Conservation (phyloP, 1,140 invertebrate species). For the Cydia strobilella region DNA sequence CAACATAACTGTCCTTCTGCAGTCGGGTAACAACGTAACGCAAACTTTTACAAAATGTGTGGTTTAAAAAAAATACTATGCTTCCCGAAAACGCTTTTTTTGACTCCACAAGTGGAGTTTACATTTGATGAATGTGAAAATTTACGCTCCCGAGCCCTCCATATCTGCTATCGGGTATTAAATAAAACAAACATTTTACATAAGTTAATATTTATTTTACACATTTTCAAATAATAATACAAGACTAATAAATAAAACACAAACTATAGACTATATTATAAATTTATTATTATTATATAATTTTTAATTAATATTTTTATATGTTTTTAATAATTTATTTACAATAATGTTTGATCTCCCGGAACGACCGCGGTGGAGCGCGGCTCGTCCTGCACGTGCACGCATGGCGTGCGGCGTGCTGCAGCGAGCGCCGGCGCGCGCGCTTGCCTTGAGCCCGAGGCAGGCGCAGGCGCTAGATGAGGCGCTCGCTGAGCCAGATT, state of each 20-base stretch:
- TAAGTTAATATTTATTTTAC: constrained; percentile 60
- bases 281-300: constrained; percentile 66
- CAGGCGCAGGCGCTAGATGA: constrained; percentile 84
- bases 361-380: constrained; percentile 73
- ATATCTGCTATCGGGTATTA: neutral
- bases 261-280: constrained; percentile 56
- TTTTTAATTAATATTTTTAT: constrained; percentile 68
- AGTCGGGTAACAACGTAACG: too few species aligned
- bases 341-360: constrained; percentile 42
- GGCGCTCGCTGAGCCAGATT: constrained; percentile 85
- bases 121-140: too few species aligned
- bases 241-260: constrained; percentile 68
- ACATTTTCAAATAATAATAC: constrained; percentile 46
- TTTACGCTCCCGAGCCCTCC: neutral
- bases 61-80: too few species aligned
- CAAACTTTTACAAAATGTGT: too few species aligned
- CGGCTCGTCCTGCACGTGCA: constrained; percentile 75
- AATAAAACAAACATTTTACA: constrained; percentile 51
- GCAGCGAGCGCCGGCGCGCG: constrained; percentile 69
- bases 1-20: too few species aligned
- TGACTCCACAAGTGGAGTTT: too few species aligned
- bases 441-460: constrained; percentile 79
- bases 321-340: constrained; percentile 67
- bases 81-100: too few species aligned
- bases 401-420: constrained; percentile 65